Evolutionary conservation across 2,888 invertebrate genomes (phyloP).

Genomic region (Willowsia nigromaculata): DNA sequence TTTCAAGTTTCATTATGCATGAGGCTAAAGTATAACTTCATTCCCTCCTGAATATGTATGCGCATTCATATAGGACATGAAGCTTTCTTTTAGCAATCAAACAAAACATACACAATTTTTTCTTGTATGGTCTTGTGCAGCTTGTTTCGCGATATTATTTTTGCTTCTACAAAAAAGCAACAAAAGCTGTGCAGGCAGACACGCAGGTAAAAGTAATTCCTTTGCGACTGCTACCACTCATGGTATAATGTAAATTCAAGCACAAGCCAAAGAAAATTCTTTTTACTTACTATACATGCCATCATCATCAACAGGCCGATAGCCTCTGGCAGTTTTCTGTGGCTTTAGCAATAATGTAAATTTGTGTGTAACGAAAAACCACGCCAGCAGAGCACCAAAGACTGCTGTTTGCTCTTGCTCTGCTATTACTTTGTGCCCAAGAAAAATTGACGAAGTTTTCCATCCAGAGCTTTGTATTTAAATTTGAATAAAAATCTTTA

Average conservation of each 20-base stretch:
- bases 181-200: not conserved
- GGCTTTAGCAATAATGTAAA: conserved; percentile 48
- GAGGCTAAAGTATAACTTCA: not conserved
- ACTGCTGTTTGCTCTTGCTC: not conserved
- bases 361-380: conserved; percentile 14
- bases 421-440: not conserved
- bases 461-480: not conserved
- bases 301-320: conserved; percentile 19
- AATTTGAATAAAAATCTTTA: not conserved
- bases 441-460: not conserved
- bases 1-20: conserved; percentile 10
- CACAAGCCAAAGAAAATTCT: conserved; percentile 37
- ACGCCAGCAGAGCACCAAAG: not conserved
- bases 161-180: not conserved
- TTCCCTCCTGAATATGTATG: not conserved
- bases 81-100: not conserved
- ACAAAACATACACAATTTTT: not conserved
- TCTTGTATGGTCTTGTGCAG: not conserved
- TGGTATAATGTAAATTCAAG: not conserved
- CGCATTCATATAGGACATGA: not conserved
- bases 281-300: conserved; percentile 9
- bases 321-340: conserved; percentile 47
- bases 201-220: not conserved
- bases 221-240: not conserved
- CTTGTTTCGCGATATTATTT: not conserved